phyloP scores from a whole-genome alignment of 2,888 invertebrate genomes.

The Parochlus steinenii region DNA sequence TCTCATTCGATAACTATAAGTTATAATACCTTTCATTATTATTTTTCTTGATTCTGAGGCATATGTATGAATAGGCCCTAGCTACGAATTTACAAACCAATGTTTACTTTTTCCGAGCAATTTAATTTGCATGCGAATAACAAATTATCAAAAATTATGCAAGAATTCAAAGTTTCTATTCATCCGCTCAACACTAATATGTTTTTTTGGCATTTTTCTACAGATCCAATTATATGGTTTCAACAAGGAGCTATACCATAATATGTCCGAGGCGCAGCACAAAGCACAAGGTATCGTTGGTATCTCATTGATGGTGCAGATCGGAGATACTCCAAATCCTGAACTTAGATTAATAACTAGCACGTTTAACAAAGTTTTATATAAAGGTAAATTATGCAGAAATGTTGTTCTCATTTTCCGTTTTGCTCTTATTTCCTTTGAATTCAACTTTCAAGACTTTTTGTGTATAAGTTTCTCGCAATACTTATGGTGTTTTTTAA shows the following conservation, averaged over 20 bases:
- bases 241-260: slow-evolving; percentile 91
- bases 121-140: too few relatives aligned
- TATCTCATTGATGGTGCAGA: slow-evolving; percentile 87
- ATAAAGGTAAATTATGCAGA: slow-evolving; percentile 48
- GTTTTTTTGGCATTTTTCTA: slow-evolving; percentile 19
- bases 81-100: too few relatives aligned
- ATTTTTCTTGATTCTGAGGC: too few relatives aligned
- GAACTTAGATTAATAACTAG: slow-evolving; percentile 75
- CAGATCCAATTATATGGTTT: slow-evolving; percentile 95
- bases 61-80: too few relatives aligned
- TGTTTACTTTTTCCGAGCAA: too few relatives aligned
- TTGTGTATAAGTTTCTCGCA: slow-evolving; percentile 18
- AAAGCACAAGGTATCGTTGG: slow-evolving; percentile 95
- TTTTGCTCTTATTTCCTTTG: slow-evolving; percentile 1
- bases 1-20: too few relatives aligned
- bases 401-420: neutral
- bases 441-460: slow-evolving; percentile 12
- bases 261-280: slow-evolving; percentile 89
- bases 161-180: too few relatives aligned
- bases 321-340: slow-evolving; percentile 71
- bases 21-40: too few relatives aligned
- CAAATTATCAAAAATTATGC: neutral
- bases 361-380: slow-evolving; percentile 71
- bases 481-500: too few relatives aligned
- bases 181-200: slow-evolving; percentile 12